Conservation (phyloP, 2,888 invertebrate species). For the Xylophagus ater region DNA sequence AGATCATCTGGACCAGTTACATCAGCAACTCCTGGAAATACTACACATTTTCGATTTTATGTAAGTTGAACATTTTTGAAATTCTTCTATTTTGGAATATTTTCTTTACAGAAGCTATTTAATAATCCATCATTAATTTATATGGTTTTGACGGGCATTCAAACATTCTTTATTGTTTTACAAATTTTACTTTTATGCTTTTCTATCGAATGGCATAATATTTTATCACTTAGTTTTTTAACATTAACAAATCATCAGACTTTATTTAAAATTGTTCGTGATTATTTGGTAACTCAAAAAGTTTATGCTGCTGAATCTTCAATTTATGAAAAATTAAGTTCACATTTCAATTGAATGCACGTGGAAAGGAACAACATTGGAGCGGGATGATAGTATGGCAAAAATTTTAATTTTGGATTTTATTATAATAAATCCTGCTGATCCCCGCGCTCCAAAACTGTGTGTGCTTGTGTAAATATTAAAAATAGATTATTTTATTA, state of each 20-base stretch:
- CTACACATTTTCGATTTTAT: conserved; percentile 72
- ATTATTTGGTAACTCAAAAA: conserved; percentile 74
- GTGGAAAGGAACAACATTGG: too few species aligned
- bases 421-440: too few species aligned
- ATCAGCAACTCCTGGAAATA: conserved; percentile 78
- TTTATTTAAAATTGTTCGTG: conserved; percentile 77
- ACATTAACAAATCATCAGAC: conserved; percentile 86
- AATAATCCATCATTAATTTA: conserved; percentile 71
- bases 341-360: conserved; percentile 20
- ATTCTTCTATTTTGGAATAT: too few species aligned
- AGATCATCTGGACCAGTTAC: conserved; percentile 68
- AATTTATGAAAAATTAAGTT: conserved; percentile 24
- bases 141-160: conserved; percentile 60
- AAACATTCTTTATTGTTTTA: conserved; percentile 56
- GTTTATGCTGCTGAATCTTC: conserved; percentile 47
- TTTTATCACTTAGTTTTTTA: conserved; percentile 72
- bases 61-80: conserved; percentile 46
- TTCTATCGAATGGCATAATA: conserved; percentile 83
- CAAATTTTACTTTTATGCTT: conserved; percentile 71
- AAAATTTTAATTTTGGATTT: too few species aligned
- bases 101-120: conserved; percentile 64
- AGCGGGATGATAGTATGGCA: too few species aligned
- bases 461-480: too few species aligned
- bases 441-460: too few species aligned
- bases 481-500: too few species aligned